These are phyloP conservation scores for Panurus biarmicus DNA, from an alignment of 2,113 vertebrate species.

Conservation along the genomic window DNA sequence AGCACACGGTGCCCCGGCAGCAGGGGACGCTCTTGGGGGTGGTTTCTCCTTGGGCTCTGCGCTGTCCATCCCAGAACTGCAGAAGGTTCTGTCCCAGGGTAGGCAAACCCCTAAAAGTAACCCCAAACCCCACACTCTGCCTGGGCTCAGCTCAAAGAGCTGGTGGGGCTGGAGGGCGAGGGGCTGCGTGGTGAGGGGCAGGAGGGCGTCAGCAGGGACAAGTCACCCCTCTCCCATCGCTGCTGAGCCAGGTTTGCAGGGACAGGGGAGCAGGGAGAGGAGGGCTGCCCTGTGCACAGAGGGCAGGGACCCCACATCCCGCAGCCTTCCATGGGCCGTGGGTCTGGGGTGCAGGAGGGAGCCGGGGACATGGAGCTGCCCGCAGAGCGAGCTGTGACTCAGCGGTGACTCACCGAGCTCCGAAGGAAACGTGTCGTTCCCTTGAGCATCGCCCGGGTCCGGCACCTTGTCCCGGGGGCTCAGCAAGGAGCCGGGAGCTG, in stretches of 20 bases:
- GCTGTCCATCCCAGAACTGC: not conserved
- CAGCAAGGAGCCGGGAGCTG: not conserved
- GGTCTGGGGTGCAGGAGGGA: not conserved
- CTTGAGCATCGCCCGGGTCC: not conserved
- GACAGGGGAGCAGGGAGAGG: not conserved
- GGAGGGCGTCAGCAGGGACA: not conserved
- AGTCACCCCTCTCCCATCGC: fast-evolving
- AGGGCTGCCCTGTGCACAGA: fast-evolving
- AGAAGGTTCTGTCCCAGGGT: not conserved
- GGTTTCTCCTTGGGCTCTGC: fast-evolving
- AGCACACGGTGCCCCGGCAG: not conserved
- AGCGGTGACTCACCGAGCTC: not conserved
- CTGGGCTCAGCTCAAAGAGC: not conserved
- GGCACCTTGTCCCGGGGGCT: not conserved
- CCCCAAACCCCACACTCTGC: not conserved
- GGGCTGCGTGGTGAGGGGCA: not conserved
- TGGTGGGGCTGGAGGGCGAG: not conserved
- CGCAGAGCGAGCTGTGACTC: not conserved
- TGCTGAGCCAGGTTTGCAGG: not conserved
- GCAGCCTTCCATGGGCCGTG: fast-evolving
- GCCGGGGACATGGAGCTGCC: not conserved
- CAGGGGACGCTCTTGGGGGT: not conserved
- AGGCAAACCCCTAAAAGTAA: not conserved
- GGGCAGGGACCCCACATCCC: not conserved
- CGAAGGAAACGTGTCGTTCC: not conserved